Base-by-base conservation (phyloP, 2,113 vertebrate species). In the Sphaerodactylus townsendi region DNA sequence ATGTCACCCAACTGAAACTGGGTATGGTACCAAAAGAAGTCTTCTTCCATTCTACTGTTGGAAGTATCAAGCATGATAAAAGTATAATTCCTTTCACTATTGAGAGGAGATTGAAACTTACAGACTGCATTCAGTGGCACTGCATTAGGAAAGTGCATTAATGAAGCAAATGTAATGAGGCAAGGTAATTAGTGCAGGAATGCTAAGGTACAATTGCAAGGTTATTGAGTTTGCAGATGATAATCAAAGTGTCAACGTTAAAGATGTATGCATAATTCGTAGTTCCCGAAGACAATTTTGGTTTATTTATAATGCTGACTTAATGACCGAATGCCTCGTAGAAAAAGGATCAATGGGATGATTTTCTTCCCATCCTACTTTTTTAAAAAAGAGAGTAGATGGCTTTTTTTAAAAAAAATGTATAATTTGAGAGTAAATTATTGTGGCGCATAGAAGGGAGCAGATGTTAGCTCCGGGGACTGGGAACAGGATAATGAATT, bases 121-220 rank as follows among this genome's bases (percentile, higher is more conserved):
- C 41, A 68, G 23, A 85, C 69, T 69, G 5, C 75, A 77, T 7
- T 84, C 19, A 75, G 0, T 56, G 53, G 3, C 23, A 11, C 69
- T 79, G 6, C 25, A 28, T 76, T 74, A 80, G 13, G 25, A 77
- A 83, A 79, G 35, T 48, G 13, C 46, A 44, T 44, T 50, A 88
- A 28, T 25, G 56, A 5, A 73, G 64, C 73, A 64, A 62, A 28
- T 77, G 23, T 81, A 86, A 70, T 2, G 3, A 92, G 28, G 2
- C 76, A 73, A 85, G 81, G 75, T 85, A 87, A 87, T 88, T 86
- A 85, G 33, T 25, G 70, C 71, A 87, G 68, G 87, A 86, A 79
- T 48, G 0, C 28, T 85, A 39, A 86, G 62, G 39, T 28, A 25
- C 25, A 88, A 56, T 14, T 37, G 15, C 15, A 39, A 65, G 69